Evolutionary conservation across 2,797 vertebrate species (phyloP).

Genomic region (Valencia hispanica): DNA sequence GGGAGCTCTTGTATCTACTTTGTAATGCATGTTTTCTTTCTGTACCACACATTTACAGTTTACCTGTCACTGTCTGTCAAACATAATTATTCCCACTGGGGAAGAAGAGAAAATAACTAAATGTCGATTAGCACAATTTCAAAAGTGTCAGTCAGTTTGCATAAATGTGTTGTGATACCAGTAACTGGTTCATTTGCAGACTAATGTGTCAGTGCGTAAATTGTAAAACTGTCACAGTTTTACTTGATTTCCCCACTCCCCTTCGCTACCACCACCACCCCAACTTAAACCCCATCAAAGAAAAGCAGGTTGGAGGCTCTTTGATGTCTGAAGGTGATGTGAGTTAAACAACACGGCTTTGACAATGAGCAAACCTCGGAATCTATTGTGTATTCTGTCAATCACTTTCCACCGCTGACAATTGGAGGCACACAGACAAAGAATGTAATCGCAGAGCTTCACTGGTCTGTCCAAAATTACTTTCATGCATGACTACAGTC

Average conservation of each 20-base stretch:
- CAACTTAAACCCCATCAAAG: conserved; percentile 29
- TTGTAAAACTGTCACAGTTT: conserved; percentile 11
- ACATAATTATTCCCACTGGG: conserved; percentile 63
- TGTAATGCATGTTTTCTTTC: conserved; percentile 42
- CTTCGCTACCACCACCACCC: too few relatives aligned
- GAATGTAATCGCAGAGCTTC: conserved; percentile 48
- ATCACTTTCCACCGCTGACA: conserved; percentile 62
- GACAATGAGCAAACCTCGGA: conserved; percentile 57
- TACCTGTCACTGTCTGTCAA: conserved; percentile 57
- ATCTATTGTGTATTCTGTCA: conserved; percentile 65
- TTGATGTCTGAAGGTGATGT: conserved; percentile 38
- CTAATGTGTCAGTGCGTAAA: conserved; percentile 26
- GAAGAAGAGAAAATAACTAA: conserved; percentile 51
- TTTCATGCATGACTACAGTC: conserved; percentile 54
- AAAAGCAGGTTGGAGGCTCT: conserved; percentile 13
- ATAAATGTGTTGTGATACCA: conserved; percentile 35
- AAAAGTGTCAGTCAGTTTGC: conserved; percentile 38
- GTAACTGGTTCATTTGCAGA: conserved; percentile 39
- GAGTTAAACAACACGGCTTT: conserved; percentile 35
- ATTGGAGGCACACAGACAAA: conserved; percentile 39
- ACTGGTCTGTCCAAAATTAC: conserved; percentile 50
- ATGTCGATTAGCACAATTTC: conserved; percentile 68
- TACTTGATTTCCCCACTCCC: neutral
- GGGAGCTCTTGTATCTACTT: conserved; percentile 46
- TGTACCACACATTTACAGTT: conserved; percentile 39